Conservation (phyloP, 2,888 invertebrate genomes). For the Nemurella pictetii region DNA sequence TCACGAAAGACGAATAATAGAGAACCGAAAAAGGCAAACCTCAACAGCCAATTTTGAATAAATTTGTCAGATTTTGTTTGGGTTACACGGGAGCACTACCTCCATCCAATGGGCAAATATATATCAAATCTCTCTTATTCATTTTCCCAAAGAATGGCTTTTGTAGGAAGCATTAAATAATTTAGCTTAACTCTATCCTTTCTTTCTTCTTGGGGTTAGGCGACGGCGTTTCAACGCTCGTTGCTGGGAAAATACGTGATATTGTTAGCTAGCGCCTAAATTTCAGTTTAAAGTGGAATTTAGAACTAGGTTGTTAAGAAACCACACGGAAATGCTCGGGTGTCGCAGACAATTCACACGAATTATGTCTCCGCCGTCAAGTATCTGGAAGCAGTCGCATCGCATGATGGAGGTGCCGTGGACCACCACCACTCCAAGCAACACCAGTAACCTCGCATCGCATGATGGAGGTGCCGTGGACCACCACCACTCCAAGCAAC, state of each 20-base stretch:
- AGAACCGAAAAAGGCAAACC: not conserved
- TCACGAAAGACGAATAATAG: not conserved
- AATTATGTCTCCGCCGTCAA: not conserved
- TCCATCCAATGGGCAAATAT: not conserved
- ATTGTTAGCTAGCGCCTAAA: not conserved
- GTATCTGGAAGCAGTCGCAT: too few relatives aligned
- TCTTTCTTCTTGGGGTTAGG: not conserved
- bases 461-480: not conserved
- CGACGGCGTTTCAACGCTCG: not conserved
- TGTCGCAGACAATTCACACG: not conserved
- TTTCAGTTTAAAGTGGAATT: not conserved
- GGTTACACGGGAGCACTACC: not conserved
- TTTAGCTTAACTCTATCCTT: not conserved
- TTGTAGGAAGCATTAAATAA: not conserved
- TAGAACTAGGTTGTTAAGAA: not conserved
- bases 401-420: not conserved
- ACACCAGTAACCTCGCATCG: too few relatives aligned
- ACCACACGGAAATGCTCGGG: not conserved
- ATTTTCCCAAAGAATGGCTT: not conserved
- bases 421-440: too few relatives aligned
- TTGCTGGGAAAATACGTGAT: not conserved
- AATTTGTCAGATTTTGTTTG: not conserved
- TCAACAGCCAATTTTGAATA: not conserved
- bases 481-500: too few relatives aligned
- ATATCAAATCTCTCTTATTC: not conserved